Conservation (phyloP, 2,113 vertebrate genomes). For the Tenebrosternarchus preto region DNA sequence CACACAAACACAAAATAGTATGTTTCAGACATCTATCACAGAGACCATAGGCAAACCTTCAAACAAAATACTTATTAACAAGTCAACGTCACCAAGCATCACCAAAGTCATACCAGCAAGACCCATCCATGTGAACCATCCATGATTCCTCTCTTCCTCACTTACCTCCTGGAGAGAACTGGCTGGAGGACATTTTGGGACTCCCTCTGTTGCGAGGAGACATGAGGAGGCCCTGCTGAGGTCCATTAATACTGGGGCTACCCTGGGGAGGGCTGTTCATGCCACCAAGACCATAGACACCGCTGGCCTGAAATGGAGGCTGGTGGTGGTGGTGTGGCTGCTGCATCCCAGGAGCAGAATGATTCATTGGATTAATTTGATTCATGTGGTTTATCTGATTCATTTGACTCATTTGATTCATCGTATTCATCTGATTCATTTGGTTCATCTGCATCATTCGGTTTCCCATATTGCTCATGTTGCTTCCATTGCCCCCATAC, state of each 20-base stretch:
- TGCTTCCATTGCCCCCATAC: slow-evolving; percentile 45
- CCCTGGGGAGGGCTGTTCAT: slow-evolving; percentile 90
- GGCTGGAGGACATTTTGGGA: slow-evolving; percentile 89
- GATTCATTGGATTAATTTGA: slow-evolving; percentile 64
- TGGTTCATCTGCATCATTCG: slow-evolving; percentile 60
- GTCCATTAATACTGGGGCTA: slow-evolving; percentile 83
- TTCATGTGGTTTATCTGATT: slow-evolving; percentile 44
- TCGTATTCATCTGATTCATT: slow-evolving; percentile 49
- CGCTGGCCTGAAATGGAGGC: slow-evolving; percentile 78
- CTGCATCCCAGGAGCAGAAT: slow-evolving; percentile 58
- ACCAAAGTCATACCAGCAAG: background rate
- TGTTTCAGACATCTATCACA: background rate
- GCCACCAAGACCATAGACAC: slow-evolving; percentile 78
- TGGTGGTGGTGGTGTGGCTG: slow-evolving; percentile 78
- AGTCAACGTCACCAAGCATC: background rate
- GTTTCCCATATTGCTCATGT: slow-evolving; percentile 54
- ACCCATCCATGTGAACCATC: too few relatives aligned
- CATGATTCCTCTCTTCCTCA: background rate
- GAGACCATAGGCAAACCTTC: too few relatives aligned
- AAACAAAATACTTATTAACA: background rate
- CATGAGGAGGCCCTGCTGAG: slow-evolving; percentile 86
- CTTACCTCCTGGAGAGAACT: slow-evolving; percentile 94
- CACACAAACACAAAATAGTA: slow-evolving; percentile 10
- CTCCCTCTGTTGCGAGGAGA: slow-evolving; percentile 90
- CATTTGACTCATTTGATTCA: slow-evolving; percentile 51